These are phyloP conservation scores for Podilymbus podiceps DNA, from an alignment of 2,113 vertebrate genomes.

Conservation along the genomic window DNA sequence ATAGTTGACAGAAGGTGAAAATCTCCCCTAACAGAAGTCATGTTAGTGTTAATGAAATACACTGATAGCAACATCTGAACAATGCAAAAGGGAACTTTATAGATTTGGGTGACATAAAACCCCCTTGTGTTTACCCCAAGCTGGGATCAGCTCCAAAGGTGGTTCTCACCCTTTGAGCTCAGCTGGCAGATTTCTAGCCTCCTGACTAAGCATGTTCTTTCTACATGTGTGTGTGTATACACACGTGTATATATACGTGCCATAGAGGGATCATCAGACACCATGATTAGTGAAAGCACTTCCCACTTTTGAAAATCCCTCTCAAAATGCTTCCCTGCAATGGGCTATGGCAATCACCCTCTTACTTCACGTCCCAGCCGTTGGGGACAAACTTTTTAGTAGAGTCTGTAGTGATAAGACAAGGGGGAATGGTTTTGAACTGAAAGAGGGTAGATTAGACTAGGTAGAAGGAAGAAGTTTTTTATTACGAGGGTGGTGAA, in stretches of 20 bases:
- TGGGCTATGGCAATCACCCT: not conserved
- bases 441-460: not conserved
- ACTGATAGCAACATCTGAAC: not conserved
- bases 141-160: not conserved
- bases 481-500: not conserved
- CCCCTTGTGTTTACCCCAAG: not conserved
- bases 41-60: not conserved
- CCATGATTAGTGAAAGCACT: not conserved
- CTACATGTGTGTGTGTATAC: rapidly evolving
- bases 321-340: rapidly evolving
- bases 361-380: not conserved
- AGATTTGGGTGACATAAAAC: not conserved
- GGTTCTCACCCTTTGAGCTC: not conserved
- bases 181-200: not conserved
- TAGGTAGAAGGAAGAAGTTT: not conserved
- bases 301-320: not conserved
- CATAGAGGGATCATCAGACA: not conserved
- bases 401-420: not conserved
- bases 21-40: not conserved
- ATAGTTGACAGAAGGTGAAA: not conserved
- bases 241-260: too few relatives aligned
- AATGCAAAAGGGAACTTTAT: not conserved
- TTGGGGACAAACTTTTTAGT: not conserved
- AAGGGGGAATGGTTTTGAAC: not conserved
- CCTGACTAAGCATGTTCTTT: not conserved